Evolutionary conservation across 2,797 vertebrate species (phyloP).

Genomic region (Liparis tanakae): DNA sequence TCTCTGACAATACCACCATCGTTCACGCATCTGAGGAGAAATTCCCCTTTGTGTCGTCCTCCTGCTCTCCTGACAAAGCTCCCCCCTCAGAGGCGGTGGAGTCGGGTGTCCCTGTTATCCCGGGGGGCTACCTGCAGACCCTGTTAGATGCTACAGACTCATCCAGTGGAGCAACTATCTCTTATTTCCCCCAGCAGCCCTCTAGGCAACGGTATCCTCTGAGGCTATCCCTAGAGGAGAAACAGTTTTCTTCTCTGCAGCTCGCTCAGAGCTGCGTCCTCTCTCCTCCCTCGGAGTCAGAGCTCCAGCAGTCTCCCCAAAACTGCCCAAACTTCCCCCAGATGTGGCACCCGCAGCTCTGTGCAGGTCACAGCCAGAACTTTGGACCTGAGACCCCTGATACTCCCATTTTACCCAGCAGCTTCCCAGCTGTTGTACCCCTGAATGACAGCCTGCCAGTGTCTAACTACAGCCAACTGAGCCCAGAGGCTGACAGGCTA

Average conservation of each 20-base stretch:
- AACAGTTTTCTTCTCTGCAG: conserved; percentile 91
- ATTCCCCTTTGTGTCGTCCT: conserved; percentile 91
- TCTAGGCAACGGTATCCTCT: conserved; percentile 87
- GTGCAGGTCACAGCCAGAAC: conserved; percentile 80
- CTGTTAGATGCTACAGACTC: conserved; percentile 97
- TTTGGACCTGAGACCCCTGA: conserved; percentile 87
- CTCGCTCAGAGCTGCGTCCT: conserved; percentile 93
- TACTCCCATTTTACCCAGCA: conserved; percentile 85
- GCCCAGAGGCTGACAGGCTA: conserved; percentile 89
- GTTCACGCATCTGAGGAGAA: conserved; percentile 85
- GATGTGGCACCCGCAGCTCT: conserved; percentile 88
- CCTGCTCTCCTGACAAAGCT: conserved; percentile 93
- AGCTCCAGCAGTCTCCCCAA: conserved; percentile 94
- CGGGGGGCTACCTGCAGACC: conserved; percentile 98
- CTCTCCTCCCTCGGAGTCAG: conserved; percentile 93
- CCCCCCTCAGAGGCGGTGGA: conserved; percentile 89
- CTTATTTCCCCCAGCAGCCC: conserved; percentile 92
- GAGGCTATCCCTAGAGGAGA: conserved; percentile 88
- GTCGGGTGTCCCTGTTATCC: conserved; percentile 93
- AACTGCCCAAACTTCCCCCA: conserved; percentile 88
- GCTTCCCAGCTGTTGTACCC: conserved; percentile 84
- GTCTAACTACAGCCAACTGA: conserved; percentile 89
- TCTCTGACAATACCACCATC: conserved; percentile 87
- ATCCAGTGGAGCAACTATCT: conserved; percentile 87
- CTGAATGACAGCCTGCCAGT: conserved; percentile 86